Conservation (phyloP, 2,113 vertebrate species). For the Phalacrocorax aristotelis region DNA sequence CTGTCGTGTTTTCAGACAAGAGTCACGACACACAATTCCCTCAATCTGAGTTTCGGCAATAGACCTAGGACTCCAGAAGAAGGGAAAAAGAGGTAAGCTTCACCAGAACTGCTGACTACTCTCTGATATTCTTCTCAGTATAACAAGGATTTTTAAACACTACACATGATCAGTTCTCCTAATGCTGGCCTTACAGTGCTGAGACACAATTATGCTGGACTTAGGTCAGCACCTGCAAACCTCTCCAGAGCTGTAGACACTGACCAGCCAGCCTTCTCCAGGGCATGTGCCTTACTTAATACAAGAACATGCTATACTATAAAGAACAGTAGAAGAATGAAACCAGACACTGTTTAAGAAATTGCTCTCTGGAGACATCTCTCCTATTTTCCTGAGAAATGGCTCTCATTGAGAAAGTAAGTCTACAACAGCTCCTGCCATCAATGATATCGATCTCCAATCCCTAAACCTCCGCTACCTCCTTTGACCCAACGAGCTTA, state of each 20-base stretch:
- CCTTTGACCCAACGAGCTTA: background rate
- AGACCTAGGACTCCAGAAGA: background rate
- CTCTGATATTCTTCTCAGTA: background rate
- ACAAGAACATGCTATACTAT: background rate
- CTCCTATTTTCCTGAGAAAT: background rate
- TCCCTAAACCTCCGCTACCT: background rate
- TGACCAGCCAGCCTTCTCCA: background rate
- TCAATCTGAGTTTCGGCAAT: background rate
- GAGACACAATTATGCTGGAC: background rate
- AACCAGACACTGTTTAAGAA: background rate
- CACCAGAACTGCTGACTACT: background rate
- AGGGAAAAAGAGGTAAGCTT: background rate
- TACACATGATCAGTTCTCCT: background rate
- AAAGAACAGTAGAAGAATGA: background rate
- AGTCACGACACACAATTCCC: rapidly evolving
- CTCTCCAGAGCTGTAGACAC: background rate
- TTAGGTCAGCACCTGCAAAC: background rate
- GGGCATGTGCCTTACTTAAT: background rate
- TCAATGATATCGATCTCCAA: background rate
- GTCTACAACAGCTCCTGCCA: background rate
- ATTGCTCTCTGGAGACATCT: background rate
- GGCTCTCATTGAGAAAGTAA: background rate
- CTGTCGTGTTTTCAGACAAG: background rate
- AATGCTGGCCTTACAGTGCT: background rate
- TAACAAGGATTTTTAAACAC: background rate